These are phyloP conservation scores for Chloropsis cyanopogon DNA, from an alignment of 2,113 vertebrate species.

Conservation along the genomic window DNA sequence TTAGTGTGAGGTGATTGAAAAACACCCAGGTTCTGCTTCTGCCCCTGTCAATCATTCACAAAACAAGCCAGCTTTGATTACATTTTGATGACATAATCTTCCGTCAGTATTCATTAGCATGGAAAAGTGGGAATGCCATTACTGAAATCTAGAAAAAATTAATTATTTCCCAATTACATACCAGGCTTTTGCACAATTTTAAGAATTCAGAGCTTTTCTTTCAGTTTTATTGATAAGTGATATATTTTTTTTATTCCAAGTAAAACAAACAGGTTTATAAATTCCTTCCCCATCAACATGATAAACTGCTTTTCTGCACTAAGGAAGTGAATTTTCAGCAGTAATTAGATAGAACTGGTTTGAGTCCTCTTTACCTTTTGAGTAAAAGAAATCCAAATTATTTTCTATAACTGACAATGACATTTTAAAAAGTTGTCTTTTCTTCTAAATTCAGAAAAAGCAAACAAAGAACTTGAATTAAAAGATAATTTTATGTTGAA, in stretches of 20 bases:
- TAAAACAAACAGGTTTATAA: background rate
- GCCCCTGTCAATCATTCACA: background rate
- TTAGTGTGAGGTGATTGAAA: background rate
- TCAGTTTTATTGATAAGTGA: background rate
- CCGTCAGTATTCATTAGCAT: background rate
- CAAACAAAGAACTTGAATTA: background rate
- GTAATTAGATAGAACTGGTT: conserved; percentile 53
- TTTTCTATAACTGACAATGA: background rate
- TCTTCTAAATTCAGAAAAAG: background rate
- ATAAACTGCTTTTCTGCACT: conserved; percentile 25
- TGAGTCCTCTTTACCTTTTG: conserved; percentile 13
- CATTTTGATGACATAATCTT: background rate
- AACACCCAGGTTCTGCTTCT: background rate
- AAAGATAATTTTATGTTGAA: background rate
- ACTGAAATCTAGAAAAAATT: background rate
- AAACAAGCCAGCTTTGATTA: background rate
- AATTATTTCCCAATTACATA: background rate
- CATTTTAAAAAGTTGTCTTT: background rate
- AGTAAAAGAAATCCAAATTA: background rate
- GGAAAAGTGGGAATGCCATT: background rate
- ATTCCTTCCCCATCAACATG: background rate
- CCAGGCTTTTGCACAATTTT: background rate
- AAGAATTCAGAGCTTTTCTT: background rate
- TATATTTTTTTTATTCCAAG: background rate
- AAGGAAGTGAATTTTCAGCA: background rate